Conservation (phyloP, 1,140 invertebrate species). For the Dryas iulia region DNA sequence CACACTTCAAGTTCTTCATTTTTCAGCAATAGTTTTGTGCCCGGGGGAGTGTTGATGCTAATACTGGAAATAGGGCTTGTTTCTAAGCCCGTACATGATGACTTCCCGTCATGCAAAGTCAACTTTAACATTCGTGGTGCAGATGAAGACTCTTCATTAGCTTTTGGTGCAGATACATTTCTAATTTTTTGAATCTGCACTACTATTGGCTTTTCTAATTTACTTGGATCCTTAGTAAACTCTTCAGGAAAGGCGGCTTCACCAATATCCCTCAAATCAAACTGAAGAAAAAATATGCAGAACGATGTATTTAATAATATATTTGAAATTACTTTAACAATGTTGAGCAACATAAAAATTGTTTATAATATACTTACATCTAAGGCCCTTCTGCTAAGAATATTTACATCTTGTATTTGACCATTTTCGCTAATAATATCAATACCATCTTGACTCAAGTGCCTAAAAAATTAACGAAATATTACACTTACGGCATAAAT, state of each 20-base stretch:
- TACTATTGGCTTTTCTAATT: constrained; percentile 86
- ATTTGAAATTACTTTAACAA: background rate
- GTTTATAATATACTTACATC: constrained; percentile 84
- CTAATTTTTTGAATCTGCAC: constrained; percentile 93
- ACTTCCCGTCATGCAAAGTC: constrained; percentile 91
- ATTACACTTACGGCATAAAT: constrained; percentile 31
- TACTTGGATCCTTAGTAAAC: constrained; percentile 81
- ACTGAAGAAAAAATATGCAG: constrained; percentile 77
- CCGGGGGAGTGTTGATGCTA: constrained; percentile 88
- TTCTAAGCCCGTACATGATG: constrained; percentile 88
- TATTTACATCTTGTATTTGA: constrained; percentile 82
- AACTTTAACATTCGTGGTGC: constrained; percentile 92
- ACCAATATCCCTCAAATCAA: constrained; percentile 89
- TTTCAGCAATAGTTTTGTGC: constrained; percentile 85
- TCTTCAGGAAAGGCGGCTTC: constrained; percentile 82
- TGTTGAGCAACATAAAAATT: constrained; percentile 1
- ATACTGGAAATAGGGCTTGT: constrained; percentile 84
- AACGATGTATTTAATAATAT: constrained; percentile 30
- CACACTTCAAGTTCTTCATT: constrained; percentile 80
- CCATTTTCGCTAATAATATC: constrained; percentile 84
- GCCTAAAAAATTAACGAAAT: constrained; percentile 80
- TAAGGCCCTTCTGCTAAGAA: constrained; percentile 84
- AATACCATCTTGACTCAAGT: constrained; percentile 85
- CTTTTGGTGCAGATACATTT: constrained; percentile 94
- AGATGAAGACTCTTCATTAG: constrained; percentile 90